phyloP scores from a whole-genome alignment of 2,888 invertebrate species.

The Troides aeacus region DNA sequence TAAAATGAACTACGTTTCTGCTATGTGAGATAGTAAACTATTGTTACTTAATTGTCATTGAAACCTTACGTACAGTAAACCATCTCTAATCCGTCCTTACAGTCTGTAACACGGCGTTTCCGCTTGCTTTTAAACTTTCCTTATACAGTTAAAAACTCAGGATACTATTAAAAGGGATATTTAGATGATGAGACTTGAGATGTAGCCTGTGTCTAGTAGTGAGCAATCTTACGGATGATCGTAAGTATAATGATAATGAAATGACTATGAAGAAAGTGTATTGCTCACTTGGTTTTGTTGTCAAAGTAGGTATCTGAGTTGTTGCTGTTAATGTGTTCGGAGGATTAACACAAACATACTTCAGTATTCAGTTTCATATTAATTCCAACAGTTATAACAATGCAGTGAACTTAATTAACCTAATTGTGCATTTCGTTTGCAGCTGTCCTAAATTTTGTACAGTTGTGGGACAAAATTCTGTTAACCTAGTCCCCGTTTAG shows the following conservation, averaged over 20 bases:
- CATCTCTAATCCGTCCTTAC: constrained; percentile 10
- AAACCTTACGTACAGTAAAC: constrained; percentile 19
- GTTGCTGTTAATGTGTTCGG: too few species aligned
- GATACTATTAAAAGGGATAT: too few species aligned
- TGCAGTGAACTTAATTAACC: not conserved
- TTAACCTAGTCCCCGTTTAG: constrained; percentile 8
- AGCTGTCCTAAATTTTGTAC: constrained; percentile 1
- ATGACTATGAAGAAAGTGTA: too few species aligned
- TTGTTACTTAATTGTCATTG: constrained; percentile 4
- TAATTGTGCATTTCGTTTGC: not conserved
- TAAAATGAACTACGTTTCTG: not conserved
- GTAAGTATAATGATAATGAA: too few species aligned
- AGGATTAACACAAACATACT: too few species aligned
- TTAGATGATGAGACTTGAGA: too few species aligned
- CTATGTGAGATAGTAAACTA: not conserved
- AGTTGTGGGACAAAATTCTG: constrained; percentile 1
- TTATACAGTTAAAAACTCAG: not conserved
- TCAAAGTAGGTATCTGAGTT: too few species aligned
- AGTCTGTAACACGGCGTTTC: constrained; percentile 9
- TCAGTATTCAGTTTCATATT: not conserved
- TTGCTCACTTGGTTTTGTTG: too few species aligned
- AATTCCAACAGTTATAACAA: not conserved
- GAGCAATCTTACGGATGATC: too few species aligned
- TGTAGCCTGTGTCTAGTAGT: too few species aligned
- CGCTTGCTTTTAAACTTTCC: not conserved